phyloP scores from a whole-genome alignment of 2,113 vertebrate genomes.

The Reinhardtius hippoglossoides region DNA sequence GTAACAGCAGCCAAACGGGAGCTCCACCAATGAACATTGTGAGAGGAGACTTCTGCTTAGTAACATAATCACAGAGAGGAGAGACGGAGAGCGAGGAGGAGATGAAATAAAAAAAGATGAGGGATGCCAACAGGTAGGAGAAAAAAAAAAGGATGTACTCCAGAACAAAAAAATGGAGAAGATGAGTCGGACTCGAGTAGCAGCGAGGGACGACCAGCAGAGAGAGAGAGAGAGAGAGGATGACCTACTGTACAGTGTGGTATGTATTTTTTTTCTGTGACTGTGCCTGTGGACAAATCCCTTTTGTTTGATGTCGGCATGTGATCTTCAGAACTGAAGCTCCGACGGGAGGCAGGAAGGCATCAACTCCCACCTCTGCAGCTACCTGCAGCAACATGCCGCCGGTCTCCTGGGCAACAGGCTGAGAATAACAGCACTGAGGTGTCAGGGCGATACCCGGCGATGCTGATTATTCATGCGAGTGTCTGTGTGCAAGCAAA shows the following conservation, averaged over 20 bases:
- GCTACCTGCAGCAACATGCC: conserved; percentile 68
- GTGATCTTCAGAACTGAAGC: conserved; percentile 60
- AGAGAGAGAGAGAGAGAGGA: not conserved
- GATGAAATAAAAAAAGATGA: conserved; percentile 6
- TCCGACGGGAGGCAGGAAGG: conserved; percentile 51
- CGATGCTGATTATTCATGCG: conserved; percentile 35
- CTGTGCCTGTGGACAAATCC: conserved; percentile 27
- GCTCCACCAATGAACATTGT: conserved; percentile 76
- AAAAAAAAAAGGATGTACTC: not conserved
- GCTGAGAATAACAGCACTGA: conserved; percentile 59
- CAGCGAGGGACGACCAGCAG: not conserved
- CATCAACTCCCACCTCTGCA: conserved; percentile 65
- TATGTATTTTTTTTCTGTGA: conserved; percentile 2
- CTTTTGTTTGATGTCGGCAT: conserved; percentile 56
- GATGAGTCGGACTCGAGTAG: not conserved
- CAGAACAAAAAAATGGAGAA: not conserved
- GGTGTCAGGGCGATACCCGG: conserved; percentile 58
- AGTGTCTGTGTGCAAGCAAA: conserved; percentile 26
- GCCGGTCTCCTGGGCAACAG: conserved; percentile 72
- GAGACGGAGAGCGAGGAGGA: conserved; percentile 14
- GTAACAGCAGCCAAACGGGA: conserved; percentile 69
- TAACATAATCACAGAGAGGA: conserved; percentile 69
- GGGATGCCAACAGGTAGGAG: conserved; percentile 25
- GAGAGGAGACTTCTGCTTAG: conserved; percentile 75
- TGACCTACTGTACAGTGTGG: not conserved